Conservation (phyloP, 2,113 vertebrate species). For the Chamaetylas fuelleborni region DNA sequence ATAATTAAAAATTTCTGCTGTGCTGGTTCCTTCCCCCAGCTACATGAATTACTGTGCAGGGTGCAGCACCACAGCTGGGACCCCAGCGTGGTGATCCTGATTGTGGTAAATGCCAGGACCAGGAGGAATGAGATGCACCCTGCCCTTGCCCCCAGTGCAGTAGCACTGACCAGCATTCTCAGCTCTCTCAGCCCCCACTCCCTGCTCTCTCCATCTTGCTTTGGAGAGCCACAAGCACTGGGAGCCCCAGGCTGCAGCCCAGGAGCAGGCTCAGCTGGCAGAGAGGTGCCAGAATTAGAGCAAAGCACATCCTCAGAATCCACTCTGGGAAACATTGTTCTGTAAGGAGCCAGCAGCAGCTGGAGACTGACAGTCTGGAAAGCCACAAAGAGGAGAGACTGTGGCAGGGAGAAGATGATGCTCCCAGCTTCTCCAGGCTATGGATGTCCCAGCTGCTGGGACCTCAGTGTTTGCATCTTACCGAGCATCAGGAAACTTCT, state of each 20-base stretch:
- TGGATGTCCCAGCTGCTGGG: rapidly evolving
- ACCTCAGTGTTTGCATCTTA: background rate
- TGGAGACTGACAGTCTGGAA: background rate
- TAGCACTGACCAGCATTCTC: background rate
- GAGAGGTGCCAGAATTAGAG: background rate
- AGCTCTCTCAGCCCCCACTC: background rate
- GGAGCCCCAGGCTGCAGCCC: background rate
- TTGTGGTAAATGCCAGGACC: background rate
- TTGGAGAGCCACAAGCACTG: background rate
- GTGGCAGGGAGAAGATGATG: rapidly evolving
- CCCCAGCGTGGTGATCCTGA: rapidly evolving
- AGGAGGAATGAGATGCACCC: background rate
- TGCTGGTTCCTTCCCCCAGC: background rate
- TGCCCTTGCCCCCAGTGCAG: background rate
- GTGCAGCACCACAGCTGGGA: background rate
- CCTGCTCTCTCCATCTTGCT: background rate
- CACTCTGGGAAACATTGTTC: background rate
- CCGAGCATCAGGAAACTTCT: rapidly evolving
- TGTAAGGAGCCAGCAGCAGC: background rate
- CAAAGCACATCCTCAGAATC: background rate
- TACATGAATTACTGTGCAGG: background rate
- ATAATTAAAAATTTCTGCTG: slow-evolving; percentile 40
- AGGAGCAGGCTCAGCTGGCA: background rate
- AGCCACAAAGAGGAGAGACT: background rate
- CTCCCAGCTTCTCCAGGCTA: background rate